Percentiles rank a stretch among this genome's conserved stretches.
Conservation (phyloP, 2,113 vertebrate genomes). For the Hippotragus niger region DNA sequence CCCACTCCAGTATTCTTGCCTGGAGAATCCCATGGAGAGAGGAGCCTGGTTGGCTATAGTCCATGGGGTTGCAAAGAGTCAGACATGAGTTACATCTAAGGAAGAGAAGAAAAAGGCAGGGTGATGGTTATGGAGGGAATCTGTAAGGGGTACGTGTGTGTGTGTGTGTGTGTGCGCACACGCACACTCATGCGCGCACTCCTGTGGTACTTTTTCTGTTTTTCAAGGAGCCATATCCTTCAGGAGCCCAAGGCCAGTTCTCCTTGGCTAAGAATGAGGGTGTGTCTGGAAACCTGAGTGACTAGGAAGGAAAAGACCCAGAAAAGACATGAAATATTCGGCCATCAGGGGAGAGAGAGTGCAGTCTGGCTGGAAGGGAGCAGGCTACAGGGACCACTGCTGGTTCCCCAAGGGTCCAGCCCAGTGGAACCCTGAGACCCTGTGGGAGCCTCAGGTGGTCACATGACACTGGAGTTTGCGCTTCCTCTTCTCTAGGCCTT, state of each 20-base stretch:
- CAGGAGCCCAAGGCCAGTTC: background rate
- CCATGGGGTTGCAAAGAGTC: background rate
- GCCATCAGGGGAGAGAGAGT: background rate
- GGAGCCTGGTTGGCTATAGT: background rate
- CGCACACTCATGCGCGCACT: fast-evolving
- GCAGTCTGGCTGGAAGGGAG: background rate
- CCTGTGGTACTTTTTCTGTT: background rate
- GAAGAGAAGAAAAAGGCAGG: background rate
- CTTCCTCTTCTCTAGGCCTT: background rate
- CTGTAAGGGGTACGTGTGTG: background rate
- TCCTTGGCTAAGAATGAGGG: background rate
- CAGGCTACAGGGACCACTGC: background rate
- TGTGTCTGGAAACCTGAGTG: background rate
- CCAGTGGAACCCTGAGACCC: background rate
- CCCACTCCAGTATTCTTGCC: background rate
- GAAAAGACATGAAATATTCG: background rate
- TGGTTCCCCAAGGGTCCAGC: background rate
- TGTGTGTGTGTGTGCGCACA: background rate
- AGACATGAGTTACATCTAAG: background rate
- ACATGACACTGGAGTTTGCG: fast-evolving
- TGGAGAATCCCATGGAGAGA: background rate
- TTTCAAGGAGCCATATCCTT: background rate
- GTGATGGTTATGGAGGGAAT: background rate
- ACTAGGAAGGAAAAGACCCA: background rate
- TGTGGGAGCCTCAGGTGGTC: background rate